These are phyloP conservation scores for Elaeidobius kamerunicus DNA, from an alignment of 2,888 invertebrate genomes.

Conservation along the genomic window DNA sequence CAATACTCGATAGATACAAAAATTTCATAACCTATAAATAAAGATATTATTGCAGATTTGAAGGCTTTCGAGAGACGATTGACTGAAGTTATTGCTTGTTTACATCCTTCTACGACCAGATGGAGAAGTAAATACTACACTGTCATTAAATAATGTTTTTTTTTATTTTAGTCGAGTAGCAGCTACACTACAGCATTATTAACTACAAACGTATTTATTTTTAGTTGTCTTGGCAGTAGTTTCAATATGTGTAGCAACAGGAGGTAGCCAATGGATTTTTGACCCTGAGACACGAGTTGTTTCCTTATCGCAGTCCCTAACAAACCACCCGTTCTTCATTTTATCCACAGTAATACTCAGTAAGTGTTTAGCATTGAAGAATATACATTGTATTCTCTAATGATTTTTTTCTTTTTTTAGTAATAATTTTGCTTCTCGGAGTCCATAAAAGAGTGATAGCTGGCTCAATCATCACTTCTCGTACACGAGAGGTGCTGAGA, in stretches of 20 bases:
- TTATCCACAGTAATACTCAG: conserved; percentile 79
- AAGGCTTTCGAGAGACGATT: conserved; percentile 96
- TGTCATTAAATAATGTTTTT: no score
- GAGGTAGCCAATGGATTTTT: conserved; percentile 94
- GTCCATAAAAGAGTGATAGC: conserved; percentile 96
- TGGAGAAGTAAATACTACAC: conserved; percentile 81
- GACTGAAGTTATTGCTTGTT: conserved; percentile 94
- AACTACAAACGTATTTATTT: conserved; percentile 32
- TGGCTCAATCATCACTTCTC: conserved; percentile 90
- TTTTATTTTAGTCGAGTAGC: not conserved
- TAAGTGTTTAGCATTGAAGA: conserved; percentile 54
- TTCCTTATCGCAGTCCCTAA: conserved; percentile 84
- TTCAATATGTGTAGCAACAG: conserved; percentile 87
- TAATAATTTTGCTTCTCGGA: conserved; percentile 84
- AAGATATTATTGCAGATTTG: conserved; percentile 68
- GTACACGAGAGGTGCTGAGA: conserved; percentile 83
- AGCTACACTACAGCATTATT: not conserved
- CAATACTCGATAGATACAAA: conserved; percentile 25
- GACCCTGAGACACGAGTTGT: conserved; percentile 93
- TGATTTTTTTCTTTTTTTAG: conserved; percentile 52
- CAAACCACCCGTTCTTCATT: conserved; percentile 93
- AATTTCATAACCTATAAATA: conserved; percentile 46
- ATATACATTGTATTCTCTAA: no score
- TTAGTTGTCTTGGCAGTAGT: conserved; percentile 83
- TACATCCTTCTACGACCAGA: conserved; percentile 90